Evolutionary conservation across 2,113 vertebrate species (phyloP), one percentile per base, ranked within the genome.

Genomic region (Elachura formosa): DNA sequence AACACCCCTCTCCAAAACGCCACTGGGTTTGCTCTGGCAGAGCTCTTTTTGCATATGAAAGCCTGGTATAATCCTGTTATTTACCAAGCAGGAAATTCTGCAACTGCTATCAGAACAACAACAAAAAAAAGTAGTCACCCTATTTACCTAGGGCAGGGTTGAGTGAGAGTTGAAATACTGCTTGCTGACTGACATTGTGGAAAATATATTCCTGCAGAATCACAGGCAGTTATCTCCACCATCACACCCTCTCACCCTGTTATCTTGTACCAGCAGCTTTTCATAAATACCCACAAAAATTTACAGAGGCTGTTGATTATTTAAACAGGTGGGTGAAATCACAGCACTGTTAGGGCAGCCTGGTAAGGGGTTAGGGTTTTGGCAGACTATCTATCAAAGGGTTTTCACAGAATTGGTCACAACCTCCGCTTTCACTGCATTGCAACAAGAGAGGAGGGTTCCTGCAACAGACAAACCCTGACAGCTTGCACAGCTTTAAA

Each of bases 211-310:
- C 58, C 73, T 34, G 31, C n/a, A 56, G 36, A 92, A 90, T 40
- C 18, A 22, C 43, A 81, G 48, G 29, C 26, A 54, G 25, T 73
- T 84, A 46, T 46, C 28, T 34, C 25, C 8, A 16, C 14, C 25
- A 29, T 28, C 43, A 66, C 14, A 8, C 9, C 7, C 19, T 29
- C 49, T 40, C 8, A 3, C 13, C 13, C 36, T 1, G 2, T 75
- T 89, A 87, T 79, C 77, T 89, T 21, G 11, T 17, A 73, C 40
- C 34, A 87, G 48, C 51, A 94, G 59, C 28, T 95, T 90, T 77
- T 84, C 25, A 29, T 23, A 90, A 94, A 83, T 24, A 84, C 45
- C 49, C 56, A 19, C 28, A 87, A 52, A 80, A 84, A 43, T 7
- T 2, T 36, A 54, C 29, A 52, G 78, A 69, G 14, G 33, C 15